Conservation (phyloP, 2,113 vertebrate genomes). For the Microtus richardsoni region DNA sequence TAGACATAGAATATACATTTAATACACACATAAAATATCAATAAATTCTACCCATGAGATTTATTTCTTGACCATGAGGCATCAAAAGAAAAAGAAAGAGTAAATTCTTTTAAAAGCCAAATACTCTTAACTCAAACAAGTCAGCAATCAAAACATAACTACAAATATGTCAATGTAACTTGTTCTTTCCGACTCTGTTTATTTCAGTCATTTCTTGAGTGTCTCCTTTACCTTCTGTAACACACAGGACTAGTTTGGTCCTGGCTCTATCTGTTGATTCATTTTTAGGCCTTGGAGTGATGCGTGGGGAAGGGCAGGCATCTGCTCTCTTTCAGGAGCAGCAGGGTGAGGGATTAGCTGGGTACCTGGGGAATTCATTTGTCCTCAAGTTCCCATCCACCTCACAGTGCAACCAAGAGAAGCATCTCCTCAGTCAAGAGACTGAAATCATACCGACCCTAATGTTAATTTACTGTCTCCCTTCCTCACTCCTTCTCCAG, state of each 20-base stretch:
- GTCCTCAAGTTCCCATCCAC: not conserved
- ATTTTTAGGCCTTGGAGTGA: not conserved
- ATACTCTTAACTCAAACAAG: not conserved
- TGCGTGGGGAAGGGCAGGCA: fast-evolving
- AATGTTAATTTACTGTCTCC: not conserved
- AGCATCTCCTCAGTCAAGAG: not conserved
- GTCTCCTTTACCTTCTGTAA: not conserved
- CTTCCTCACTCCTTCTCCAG: too few relatives aligned
- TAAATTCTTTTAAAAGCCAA: conserved; percentile 23
- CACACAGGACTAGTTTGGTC: not conserved
- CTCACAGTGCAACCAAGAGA: not conserved
- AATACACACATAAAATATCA: not conserved
- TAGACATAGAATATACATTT: not conserved
- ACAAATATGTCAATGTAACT: not conserved
- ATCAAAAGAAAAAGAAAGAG: not conserved
- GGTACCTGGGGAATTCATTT: not conserved
- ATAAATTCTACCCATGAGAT: not conserved
- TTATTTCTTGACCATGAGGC: not conserved
- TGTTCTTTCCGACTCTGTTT: not conserved
- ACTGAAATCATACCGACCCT: not conserved
- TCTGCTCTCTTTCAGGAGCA: not conserved
- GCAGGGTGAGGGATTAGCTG: not conserved
- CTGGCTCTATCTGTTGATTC: not conserved
- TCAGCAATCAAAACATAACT: not conserved
- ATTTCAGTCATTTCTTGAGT: not conserved